Conservation (phyloP, 2,888 invertebrate species). For the Euzetes globulus region DNA sequence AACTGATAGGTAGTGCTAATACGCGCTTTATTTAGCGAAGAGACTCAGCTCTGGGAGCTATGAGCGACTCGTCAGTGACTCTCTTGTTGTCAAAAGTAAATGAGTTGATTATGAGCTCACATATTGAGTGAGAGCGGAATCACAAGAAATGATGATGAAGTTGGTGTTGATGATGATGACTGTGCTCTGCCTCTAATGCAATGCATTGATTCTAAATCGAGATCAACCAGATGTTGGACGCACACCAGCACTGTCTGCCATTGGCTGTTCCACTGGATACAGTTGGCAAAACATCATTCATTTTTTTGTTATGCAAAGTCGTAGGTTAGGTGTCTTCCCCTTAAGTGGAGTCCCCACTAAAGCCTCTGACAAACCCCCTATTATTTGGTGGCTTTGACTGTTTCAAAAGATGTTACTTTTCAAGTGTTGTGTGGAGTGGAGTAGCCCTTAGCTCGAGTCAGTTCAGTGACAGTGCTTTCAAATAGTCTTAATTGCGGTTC, state of each 20-base stretch:
- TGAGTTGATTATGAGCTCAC: slow-evolving; percentile 27
- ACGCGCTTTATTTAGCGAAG: slow-evolving; percentile 1
- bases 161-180: slow-evolving; percentile 20
- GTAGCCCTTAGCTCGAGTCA: slow-evolving; percentile 2
- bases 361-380: slow-evolving; percentile 15
- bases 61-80: slow-evolving; percentile 3
- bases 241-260: neutral
- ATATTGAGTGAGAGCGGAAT: slow-evolving; percentile 14
- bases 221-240: slow-evolving; percentile 28
- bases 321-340: slow-evolving; percentile 25
- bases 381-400: slow-evolving; percentile 4
- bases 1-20: slow-evolving; percentile 12
- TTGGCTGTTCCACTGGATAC: slow-evolving; percentile 17
- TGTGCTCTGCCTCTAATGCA: slow-evolving; percentile 7
- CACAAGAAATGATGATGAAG: slow-evolving; percentile 20
- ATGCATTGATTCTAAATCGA: slow-evolving; percentile 23
- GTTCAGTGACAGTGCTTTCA: slow-evolving; percentile 24
- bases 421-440: slow-evolving; percentile 2
- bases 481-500: neutral
- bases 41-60: neutral
- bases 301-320: slow-evolving; percentile 26
- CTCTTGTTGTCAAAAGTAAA: slow-evolving; percentile 3
- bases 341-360: neutral
- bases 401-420: slow-evolving; percentile 23
- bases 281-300: slow-evolving; percentile 26